These are phyloP conservation scores for Phylloscopus whistleri DNA, from an alignment of 2,113 vertebrate genomes.

Conservation along the genomic window DNA sequence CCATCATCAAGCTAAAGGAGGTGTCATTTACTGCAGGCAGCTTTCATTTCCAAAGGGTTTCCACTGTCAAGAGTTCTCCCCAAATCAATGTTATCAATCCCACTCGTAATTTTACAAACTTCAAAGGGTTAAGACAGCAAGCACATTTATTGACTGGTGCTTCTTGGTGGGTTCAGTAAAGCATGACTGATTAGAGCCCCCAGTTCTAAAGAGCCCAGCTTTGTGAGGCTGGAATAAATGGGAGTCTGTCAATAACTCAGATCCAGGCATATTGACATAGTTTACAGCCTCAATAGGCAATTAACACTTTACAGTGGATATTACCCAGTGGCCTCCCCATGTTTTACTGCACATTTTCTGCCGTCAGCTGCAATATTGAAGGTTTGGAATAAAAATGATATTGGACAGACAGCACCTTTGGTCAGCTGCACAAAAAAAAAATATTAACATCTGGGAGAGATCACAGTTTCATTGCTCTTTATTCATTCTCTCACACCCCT, in stretches of 20 bases:
- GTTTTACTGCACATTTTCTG: conserved; percentile 79
- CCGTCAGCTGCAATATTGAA: conserved; percentile 71
- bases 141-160: conserved; percentile 70
- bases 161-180: conserved; percentile 74
- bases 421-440: conserved; percentile 6
- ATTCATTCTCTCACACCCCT: background rate
- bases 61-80: background rate
- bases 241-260: conserved; percentile 78
- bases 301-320: conserved; percentile 84
- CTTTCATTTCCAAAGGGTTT: background rate
- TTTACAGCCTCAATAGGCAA: conserved; percentile 83
- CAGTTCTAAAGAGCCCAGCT: conserved; percentile 73
- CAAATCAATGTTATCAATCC: conserved; percentile 60
- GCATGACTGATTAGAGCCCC: conserved; percentile 82
- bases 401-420: conserved; percentile 64
- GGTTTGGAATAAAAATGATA: conserved; percentile 77
- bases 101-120: conserved; percentile 59
- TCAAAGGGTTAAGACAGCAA: conserved; percentile 79
- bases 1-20: background rate
- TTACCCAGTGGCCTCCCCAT: conserved; percentile 76
- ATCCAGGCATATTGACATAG: conserved; percentile 75
- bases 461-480: conserved; percentile 46
- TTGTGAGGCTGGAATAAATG: conserved; percentile 77
- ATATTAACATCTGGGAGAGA: conserved; percentile 47
- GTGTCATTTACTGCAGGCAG: background rate